A percentile compares a stretch with the other conserved stretches of the same genome.
Conservation (phyloP, 53 echinoderm and acorn worm species). For the Stichopus horrens region DNA sequence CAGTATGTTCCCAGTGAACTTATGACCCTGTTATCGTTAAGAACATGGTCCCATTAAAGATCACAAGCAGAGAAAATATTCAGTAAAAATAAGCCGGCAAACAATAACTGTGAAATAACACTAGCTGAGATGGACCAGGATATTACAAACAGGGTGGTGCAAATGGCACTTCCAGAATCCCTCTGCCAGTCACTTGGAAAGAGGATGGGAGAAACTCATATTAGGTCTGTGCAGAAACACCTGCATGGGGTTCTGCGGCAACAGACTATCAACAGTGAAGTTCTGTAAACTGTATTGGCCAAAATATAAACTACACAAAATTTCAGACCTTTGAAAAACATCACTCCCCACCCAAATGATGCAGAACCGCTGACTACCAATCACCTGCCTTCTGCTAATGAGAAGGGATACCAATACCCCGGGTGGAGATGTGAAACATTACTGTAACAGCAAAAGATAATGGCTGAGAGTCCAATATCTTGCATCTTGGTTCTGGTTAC, state of each 20-base stretch:
- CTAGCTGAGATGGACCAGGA: no score
- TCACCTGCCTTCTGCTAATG: neutral
- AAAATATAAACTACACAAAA: conserved; percentile 10
- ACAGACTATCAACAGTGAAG: conserved; percentile 20
- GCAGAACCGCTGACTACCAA: conserved; percentile 13
- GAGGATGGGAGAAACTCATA: conserved; percentile 36
- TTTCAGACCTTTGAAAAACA: conserved; percentile 15
- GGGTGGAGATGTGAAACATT: no score
- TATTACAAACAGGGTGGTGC: conserved; percentile 17
- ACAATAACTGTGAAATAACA: no score
- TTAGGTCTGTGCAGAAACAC: conserved; percentile 15
- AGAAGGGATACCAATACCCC: neutral
- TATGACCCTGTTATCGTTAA: no score
- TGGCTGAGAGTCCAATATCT: no score
- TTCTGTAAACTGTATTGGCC: neutral
- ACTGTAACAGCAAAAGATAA: no score
- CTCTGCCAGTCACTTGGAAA: conserved; percentile 39
- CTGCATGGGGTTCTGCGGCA: conserved; percentile 5
- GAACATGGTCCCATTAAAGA: no score
- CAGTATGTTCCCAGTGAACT: no score
- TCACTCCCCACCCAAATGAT: conserved; percentile 11
- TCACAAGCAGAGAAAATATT: no score
- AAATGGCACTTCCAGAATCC: conserved; percentile 41
- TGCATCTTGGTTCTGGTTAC: no score
- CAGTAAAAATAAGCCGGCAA: no score